Percentiles rank a stretch among this genome's conserved stretches.
Evolutionary conservation across 92 coral and sea anemone species (phyloP).

Genomic region (Anthopleura xanthogrammica): DNA sequence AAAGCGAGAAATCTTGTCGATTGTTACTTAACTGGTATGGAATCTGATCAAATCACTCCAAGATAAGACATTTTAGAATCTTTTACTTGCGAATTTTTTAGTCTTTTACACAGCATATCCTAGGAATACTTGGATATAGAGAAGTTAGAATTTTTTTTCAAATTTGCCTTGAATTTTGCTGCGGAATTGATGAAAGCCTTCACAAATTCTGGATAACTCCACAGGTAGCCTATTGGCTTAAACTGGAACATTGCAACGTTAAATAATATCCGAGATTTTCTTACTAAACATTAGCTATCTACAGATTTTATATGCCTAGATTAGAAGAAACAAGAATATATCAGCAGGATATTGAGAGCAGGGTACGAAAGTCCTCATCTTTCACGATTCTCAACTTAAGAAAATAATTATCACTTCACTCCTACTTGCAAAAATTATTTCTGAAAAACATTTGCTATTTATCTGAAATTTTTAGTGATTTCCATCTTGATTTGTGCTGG

Average conservation of each 20-base stretch:
- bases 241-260: neutral
- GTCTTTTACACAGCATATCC: neutral
- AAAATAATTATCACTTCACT: neutral
- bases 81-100: neutral
- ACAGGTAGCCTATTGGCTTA: neutral
- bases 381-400: slow-evolving; percentile 4
- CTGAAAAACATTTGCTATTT: slow-evolving; percentile 3
- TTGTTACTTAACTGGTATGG: neutral
- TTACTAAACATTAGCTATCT: neutral
- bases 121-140: neutral
- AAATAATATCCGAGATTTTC: neutral
- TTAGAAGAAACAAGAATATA: neutral
- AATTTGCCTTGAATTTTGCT: too few relatives aligned
- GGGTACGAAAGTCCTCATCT: neutral
- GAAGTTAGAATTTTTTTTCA: neutral
- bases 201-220: neutral
- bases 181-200: too few relatives aligned
- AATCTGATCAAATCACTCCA: neutral
- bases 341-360: neutral
- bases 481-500: slow-evolving; percentile 15
- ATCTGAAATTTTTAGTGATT: slow-evolving; percentile 13
- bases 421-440: neutral
- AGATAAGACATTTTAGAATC: neutral
- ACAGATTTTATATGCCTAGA: neutral
- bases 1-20: neutral